Percentiles rank a stretch among this genome's conserved stretches.
Evolutionary conservation across 2,888 invertebrate species (phyloP).

Genomic region (Aproaerema taeniolella): DNA sequence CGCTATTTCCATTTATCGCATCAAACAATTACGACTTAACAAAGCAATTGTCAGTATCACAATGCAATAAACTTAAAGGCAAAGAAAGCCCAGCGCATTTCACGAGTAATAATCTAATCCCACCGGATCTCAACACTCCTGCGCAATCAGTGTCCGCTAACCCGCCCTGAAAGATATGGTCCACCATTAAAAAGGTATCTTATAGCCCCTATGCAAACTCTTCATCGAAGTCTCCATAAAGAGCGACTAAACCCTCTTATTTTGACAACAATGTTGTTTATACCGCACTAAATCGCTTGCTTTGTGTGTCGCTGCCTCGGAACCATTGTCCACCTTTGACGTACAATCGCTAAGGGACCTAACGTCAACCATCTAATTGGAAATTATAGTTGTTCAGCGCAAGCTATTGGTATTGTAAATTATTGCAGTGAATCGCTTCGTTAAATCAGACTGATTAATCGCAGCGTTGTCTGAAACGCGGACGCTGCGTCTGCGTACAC

Average conservation of each 20-base stretch:
- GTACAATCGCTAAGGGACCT: conserved; percentile 28
- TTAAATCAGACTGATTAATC: conserved; percentile 60
- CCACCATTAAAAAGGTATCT: conserved; percentile 32
- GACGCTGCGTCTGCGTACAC: conserved; percentile 26
- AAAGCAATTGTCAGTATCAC: too few species aligned
- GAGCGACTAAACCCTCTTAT: conserved; percentile 24
- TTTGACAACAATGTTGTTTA: conserved; percentile 46
- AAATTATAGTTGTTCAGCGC: conserved; percentile 51
- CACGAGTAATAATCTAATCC: conserved; percentile 29
- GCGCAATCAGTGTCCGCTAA: conserved; percentile 28
- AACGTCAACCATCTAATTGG: conserved; percentile 52
- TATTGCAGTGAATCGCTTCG: conserved; percentile 41
- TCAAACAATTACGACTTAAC: too few species aligned
- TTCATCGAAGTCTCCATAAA: conserved; percentile 29
- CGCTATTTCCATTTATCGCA: too few species aligned
- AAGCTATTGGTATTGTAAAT: conserved; percentile 51
- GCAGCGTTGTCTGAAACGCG: conserved; percentile 35
- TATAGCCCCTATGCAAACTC: conserved; percentile 35
- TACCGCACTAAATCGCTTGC: conserved; percentile 33
- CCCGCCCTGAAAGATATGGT: conserved; percentile 28
- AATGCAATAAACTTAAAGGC: too few species aligned
- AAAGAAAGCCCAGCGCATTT: too few species aligned
- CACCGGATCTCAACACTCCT: conserved; percentile 22
- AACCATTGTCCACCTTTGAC: conserved; percentile 18
- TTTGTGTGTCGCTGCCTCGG: conserved; percentile 37